A percentile compares a stretch with the other conserved stretches of the same genome.
Evolutionary conservation across 2,888 invertebrate species (phyloP).

Genomic region (Ophion costatus): DNA sequence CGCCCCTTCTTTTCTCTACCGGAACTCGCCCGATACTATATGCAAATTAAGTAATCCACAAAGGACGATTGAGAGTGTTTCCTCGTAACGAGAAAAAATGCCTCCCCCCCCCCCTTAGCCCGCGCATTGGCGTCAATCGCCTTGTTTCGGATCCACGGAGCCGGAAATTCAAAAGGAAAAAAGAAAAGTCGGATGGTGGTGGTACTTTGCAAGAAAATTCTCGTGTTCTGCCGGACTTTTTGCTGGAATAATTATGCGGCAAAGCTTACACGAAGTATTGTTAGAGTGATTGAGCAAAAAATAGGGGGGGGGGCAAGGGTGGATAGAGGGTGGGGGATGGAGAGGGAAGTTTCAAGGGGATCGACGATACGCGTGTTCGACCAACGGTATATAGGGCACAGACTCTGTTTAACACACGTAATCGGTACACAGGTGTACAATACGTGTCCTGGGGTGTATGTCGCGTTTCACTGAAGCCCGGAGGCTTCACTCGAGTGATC

Average conservation of each 20-base stretch:
- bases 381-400: constrained; percentile 55
- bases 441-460: constrained; percentile 13
- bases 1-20: neutral
- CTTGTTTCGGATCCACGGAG: constrained; percentile 8
- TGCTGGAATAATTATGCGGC: constrained; percentile 19
- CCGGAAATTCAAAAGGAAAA: neutral
- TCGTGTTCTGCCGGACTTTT: neutral
- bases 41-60: constrained; percentile 33
- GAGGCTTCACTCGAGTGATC: constrained; percentile 60
- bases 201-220: neutral
- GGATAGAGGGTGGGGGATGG: neutral
- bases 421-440: constrained; percentile 1
- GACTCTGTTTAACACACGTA: constrained; percentile 16
- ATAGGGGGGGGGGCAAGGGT: neutral
- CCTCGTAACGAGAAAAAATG: constrained; percentile 1
- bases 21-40: neutral
- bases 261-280: constrained; percentile 11
- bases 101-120: neutral
- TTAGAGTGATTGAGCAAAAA: constrained; percentile 14
- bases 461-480: constrained; percentile 40
- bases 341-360: constrained; percentile 14
- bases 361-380: constrained; percentile 23
- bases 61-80: constrained; percentile 12
- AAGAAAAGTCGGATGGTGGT: too few species aligned
- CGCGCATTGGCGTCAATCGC: neutral